Percentiles rank a stretch among this genome's conserved stretches.
Evolutionary conservation across 2,797 vertebrate species (phyloP).

Genomic region (Rhinoraja longicauda): DNA sequence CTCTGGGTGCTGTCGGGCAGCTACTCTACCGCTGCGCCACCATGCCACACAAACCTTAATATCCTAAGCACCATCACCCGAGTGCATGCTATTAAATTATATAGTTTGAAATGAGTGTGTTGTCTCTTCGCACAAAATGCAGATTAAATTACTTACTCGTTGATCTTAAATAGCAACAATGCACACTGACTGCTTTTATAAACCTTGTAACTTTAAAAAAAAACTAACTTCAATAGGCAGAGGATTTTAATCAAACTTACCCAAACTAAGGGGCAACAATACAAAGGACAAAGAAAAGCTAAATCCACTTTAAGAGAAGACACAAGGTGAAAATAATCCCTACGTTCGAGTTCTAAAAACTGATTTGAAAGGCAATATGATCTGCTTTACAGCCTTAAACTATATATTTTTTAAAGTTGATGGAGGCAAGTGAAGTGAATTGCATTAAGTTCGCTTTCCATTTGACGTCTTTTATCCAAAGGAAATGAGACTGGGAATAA

Average conservation of each 20-base stretch:
- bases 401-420: not conserved
- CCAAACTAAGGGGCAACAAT: not conserved
- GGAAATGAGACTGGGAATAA: not conserved
- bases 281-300: not conserved
- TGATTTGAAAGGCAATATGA: not conserved
- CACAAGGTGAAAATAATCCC: not conserved
- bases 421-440: not conserved
- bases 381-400: not conserved
- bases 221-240: not conserved
- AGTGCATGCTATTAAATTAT: not conserved
- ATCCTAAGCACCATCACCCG: not conserved
- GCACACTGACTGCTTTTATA: not conserved
- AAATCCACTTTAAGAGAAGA: not conserved
- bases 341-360: not conserved
- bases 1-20: too few species aligned
- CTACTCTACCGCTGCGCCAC: too few species aligned
- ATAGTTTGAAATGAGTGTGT: not conserved
- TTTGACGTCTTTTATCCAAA: not conserved
- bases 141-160: not conserved
- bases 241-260: not conserved
- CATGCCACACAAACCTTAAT: too few species aligned
- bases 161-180: not conserved
- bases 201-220: not conserved
- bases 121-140: not conserved
- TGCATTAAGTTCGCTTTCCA: not conserved